phyloP scores from a whole-genome alignment of 1,140 invertebrate genomes.

The Drosophila sturtevanti region DNA sequence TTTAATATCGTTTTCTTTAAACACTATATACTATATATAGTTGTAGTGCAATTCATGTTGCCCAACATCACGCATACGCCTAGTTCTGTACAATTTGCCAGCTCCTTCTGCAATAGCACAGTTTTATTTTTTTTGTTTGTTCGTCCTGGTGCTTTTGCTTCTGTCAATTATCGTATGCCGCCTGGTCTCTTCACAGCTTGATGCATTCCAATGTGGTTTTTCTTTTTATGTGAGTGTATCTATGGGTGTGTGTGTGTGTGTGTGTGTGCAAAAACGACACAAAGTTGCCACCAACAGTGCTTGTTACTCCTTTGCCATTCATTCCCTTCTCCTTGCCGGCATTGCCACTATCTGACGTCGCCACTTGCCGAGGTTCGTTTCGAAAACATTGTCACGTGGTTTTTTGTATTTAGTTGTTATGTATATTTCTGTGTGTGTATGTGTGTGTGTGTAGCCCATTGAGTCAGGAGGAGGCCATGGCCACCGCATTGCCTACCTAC shows the following conservation, averaged over 20 bases:
- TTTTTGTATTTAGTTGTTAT: conserved; percentile 73
- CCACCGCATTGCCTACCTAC: conserved; percentile 9
- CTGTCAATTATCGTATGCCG: conserved; percentile 18
- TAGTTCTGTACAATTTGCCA: conserved; percentile 38
- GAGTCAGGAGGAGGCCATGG: conserved; percentile 16
- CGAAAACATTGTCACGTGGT: conserved; percentile 76
- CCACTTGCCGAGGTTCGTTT: neutral
- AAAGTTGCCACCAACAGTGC: conserved; percentile 44
- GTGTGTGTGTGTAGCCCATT: conserved; percentile 27
- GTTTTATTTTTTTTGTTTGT: neutral
- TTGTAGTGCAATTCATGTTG: neutral
- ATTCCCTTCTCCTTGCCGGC: neutral
- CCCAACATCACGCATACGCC: conserved; percentile 58
- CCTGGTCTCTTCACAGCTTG: conserved; percentile 41
- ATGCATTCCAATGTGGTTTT: conserved; percentile 62
- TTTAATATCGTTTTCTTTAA: neutral
- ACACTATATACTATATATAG: too few relatives aligned
- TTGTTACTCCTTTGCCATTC: conserved; percentile 3
- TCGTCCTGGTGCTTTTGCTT: neutral
- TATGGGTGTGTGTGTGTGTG: neutral
- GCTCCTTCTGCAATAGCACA: neutral
- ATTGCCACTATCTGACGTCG: conserved; percentile 4
- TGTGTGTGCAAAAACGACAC: conserved; percentile 36
- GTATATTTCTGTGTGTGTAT: too few relatives aligned
- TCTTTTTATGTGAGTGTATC: too few relatives aligned